These are phyloP conservation scores for Chymomyza amoena DNA, from an alignment of 2,888 invertebrate species.

Conservation along the genomic window DNA sequence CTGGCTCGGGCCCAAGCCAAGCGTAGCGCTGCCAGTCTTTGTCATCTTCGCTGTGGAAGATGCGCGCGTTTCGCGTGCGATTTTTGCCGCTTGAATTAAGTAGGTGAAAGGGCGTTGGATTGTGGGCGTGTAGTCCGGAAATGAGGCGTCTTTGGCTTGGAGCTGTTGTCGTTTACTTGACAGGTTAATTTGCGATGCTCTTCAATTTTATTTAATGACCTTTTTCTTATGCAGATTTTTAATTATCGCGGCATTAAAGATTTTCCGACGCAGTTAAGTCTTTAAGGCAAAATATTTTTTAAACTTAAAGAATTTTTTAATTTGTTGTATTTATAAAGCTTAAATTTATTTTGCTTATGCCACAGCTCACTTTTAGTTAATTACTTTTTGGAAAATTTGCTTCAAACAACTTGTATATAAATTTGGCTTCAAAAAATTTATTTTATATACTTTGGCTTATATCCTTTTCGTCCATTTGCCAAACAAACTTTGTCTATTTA, in stretches of 20 bases:
- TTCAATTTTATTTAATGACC: neutral
- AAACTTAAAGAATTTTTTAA: no score
- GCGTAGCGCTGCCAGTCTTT: neutral
- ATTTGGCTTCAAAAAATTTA: constrained; percentile 3
- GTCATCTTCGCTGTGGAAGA: constrained; percentile 22
- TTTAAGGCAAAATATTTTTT: neutral
- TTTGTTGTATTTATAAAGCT: neutral
- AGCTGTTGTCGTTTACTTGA: constrained; percentile 21
- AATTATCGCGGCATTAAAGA: neutral
- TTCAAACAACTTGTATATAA: constrained; percentile 20
- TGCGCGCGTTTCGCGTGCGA: constrained; percentile 26
- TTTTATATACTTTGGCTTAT: constrained; percentile 17
- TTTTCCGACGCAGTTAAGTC: neutral
- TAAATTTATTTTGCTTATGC: neutral
- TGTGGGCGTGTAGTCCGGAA: constrained; percentile 14
- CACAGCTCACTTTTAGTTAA: neutral
- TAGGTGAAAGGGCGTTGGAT: constrained; percentile 28
- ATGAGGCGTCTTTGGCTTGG: constrained; percentile 25
- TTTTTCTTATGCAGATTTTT: neutral
- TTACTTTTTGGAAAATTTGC: neutral
- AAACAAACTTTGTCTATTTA: constrained; percentile 50
- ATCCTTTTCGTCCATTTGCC: constrained; percentile 27
- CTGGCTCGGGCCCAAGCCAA: neutral
- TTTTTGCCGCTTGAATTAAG: constrained; percentile 30
- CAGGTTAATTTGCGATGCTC: constrained; percentile 27